phyloP scores from a whole-genome alignment of 2,888 invertebrate genomes.

The Clitarchus hookeri region DNA sequence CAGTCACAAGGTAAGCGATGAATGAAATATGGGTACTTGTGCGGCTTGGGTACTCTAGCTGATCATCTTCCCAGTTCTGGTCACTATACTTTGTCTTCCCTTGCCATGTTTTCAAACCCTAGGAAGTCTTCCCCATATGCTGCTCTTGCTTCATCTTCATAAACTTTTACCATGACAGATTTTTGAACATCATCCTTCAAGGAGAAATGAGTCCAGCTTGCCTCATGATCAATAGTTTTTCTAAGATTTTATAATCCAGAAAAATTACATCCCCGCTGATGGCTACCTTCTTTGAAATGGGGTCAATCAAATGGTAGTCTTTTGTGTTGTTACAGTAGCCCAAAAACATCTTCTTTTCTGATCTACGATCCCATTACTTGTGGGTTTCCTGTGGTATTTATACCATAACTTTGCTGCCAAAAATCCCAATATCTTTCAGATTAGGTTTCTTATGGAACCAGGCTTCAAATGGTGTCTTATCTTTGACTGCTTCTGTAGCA shows the following conservation, averaged over 20 bases:
- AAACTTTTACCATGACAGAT: too few relatives aligned
- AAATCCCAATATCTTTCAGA: background rate
- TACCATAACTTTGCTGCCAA: background rate
- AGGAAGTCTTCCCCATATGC: background rate
- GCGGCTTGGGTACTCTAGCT: background rate
- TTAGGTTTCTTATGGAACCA: background rate
- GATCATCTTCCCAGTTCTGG: background rate
- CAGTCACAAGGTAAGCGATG: background rate
- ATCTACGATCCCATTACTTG: background rate
- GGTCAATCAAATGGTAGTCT: background rate
- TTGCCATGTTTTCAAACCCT: background rate
- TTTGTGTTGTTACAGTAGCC: background rate
- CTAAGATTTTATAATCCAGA: background rate
- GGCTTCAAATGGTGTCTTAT: background rate
- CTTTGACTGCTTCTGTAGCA: background rate
- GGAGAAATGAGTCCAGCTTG: too few relatives aligned
- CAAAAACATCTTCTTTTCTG: background rate
- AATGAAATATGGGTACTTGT: background rate
- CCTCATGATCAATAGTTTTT: background rate
- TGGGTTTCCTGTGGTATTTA: background rate
- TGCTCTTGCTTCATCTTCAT: background rate
- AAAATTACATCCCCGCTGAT: background rate
- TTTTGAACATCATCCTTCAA: background rate
- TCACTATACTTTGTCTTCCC: too few relatives aligned
- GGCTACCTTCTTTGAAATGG: background rate